These are phyloP conservation scores for Crotalus helleri DNA, from an alignment of 2,113 vertebrate genomes.

Conservation along the genomic window DNA sequence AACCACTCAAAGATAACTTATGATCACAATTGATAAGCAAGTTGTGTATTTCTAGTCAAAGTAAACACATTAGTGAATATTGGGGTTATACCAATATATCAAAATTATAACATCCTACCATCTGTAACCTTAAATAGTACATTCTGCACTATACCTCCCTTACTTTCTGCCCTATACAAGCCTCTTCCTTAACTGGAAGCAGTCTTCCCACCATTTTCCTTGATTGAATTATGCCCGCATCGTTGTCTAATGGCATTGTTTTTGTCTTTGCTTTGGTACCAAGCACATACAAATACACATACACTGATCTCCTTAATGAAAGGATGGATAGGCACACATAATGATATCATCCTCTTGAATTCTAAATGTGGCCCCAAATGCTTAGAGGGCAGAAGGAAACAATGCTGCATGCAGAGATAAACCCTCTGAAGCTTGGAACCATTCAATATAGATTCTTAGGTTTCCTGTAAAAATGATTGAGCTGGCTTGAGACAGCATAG, in stretches of 20 bases:
- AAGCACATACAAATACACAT: not conserved
- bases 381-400: not conserved
- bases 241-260: not conserved
- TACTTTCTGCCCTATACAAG: not conserved
- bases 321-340: not conserved
- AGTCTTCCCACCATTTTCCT: not conserved
- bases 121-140: not conserved
- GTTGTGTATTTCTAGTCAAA: slow-evolving; percentile 15
- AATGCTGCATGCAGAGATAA: not conserved
- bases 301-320: not conserved
- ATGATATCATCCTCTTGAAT: not conserved
- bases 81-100: not conserved
- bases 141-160: not conserved
- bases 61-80: slow-evolving; percentile 41
- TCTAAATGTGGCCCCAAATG: not conserved
- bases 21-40: not conserved
- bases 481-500: not conserved
- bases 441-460: not conserved
- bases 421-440: too few relatives aligned
- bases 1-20: not conserved
- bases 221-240: not conserved
- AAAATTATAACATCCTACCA: too few relatives aligned
- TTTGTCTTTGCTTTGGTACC: not conserved
- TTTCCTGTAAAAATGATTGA: not conserved
- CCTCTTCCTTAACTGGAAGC: not conserved